Evolutionary conservation across 23 tunicate genomes (phyloP).

Genomic region (Corella eumyota): DNA sequence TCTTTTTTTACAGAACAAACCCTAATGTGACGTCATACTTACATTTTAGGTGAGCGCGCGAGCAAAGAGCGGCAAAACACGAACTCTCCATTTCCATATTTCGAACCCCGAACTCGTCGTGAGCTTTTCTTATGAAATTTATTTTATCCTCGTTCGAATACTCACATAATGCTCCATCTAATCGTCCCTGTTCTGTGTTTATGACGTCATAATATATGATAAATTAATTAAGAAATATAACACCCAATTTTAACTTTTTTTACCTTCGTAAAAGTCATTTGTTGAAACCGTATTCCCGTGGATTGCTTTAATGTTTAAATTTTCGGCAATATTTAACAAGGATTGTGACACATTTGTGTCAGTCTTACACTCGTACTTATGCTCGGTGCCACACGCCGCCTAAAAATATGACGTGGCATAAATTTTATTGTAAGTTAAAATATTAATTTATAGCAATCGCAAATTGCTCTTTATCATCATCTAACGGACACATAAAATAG

Average conservation of each 20-base stretch:
- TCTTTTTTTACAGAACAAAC: not conserved
- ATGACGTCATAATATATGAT: too few relatives aligned
- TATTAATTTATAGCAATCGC: too few relatives aligned
- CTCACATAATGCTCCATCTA: slow-evolving; percentile 94
- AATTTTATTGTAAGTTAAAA: too few relatives aligned
- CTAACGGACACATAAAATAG: too few relatives aligned
- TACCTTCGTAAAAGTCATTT: slow-evolving; percentile 90
- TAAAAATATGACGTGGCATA: slow-evolving; percentile 2
- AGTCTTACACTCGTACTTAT: slow-evolving; percentile 16
- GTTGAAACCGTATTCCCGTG: slow-evolving; percentile 63
- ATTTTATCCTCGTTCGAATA: slow-evolving; percentile 46
- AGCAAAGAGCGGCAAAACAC: slow-evolving; percentile 50
- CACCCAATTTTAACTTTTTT: not conserved
- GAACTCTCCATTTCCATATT: slow-evolving; percentile 97
- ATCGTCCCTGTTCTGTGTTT: slow-evolving; percentile 63
- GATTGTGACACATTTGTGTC: slow-evolving; percentile 15
- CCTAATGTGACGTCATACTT: slow-evolving; percentile 3
- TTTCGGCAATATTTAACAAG: slow-evolving; percentile 19
- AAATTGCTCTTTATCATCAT: too few relatives aligned
- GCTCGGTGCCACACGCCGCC: slow-evolving; percentile 62
- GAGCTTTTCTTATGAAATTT: slow-evolving; percentile 33
- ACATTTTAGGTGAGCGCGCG: slow-evolving; percentile 53
- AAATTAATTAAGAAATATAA: not conserved
- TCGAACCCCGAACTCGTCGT: slow-evolving; percentile 48
- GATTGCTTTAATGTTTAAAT: slow-evolving; percentile 12